Evolutionary conservation across 2,888 invertebrate genomes (phyloP), one percentile per base, ranked within the genome.

Genomic region (Helleia helle): DNA sequence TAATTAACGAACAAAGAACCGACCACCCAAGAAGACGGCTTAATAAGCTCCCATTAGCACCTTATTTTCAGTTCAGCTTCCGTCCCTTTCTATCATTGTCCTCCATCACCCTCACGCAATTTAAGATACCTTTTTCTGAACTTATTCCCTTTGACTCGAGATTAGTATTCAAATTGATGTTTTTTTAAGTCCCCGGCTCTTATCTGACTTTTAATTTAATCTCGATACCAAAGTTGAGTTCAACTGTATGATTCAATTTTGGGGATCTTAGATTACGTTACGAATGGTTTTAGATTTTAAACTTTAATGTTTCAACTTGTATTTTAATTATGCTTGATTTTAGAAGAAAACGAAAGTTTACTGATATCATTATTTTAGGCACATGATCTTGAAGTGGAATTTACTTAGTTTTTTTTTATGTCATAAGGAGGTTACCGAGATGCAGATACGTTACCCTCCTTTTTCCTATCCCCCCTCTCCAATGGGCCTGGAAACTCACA

Each of bases 11-110:
- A 73, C 69, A 71, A 72, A 76, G 69, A 67, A 55, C 65, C 66
- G 83, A 83, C 83, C 83, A 81, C 83, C 83, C 83, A 81, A 72
- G 75, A 69, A 76, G 79, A 83, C 79, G 77, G 77, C 83, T 84
- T 81, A 81, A 84, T 84, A 84, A 81, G 80, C 71, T 71, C 81
- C 81, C 79, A 81, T 84, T 83, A 84, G 81, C 83, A 84, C 83
- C 81, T 81, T 80, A 77, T 81, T 80, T 79, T 77, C 79, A 80
- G 80, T 83, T 80, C 80, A 74, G 74, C 67, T 74, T 77, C 71
- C 71, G 71, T 75, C 58, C 64, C 38, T 18, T 18, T 38, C 28
- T n/a, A n/a, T n/a, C n/a, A 30, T 30, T 30, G 30, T 13, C 30
- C 31, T 8, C 31, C 7, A 17, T 31, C 17, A n/a, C n/a, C 15